Percentiles rank a stretch among this genome's conserved stretches.
Evolutionary conservation across 2,797 vertebrate genomes (phyloP).

Genomic region (Coracias cyanogaster): DNA sequence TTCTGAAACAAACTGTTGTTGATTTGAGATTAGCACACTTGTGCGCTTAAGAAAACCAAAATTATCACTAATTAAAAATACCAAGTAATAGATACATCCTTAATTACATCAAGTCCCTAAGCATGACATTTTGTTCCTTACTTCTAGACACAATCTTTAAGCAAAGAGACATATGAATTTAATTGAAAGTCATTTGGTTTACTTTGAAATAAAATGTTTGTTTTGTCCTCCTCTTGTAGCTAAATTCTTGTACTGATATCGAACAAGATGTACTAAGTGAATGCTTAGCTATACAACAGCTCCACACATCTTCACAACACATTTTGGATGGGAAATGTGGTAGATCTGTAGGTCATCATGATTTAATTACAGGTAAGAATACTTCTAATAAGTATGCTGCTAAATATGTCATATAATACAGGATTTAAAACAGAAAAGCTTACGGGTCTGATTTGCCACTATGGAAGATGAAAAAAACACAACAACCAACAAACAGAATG

Average conservation of each 20-base stretch:
- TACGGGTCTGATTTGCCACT: background rate
- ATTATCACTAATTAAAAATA: conserved; percentile 22
- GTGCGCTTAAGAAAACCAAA: background rate
- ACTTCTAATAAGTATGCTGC: background rate
- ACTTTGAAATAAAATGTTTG: conserved; percentile 55
- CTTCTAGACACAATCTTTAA: background rate
- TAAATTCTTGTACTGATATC: conserved; percentile 87
- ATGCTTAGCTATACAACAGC: conserved; percentile 90
- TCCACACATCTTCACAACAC: conserved; percentile 87
- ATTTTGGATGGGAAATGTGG: conserved; percentile 87
- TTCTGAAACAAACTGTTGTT: conserved; percentile 27
- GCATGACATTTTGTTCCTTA: conserved; percentile 34
- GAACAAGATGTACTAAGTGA: conserved; percentile 90
- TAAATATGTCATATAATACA: background rate
- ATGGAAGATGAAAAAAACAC: background rate
- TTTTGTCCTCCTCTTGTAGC: conserved; percentile 78
- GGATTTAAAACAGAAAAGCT: background rate
- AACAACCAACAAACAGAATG: background rate
- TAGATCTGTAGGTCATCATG: conserved; percentile 83
- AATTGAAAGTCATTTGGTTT: conserved; percentile 30
- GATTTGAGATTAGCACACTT: conserved; percentile 38
- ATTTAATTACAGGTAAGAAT: conserved; percentile 90
- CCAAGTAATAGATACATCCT: background rate
- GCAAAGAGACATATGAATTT: background rate
- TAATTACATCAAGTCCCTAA: conserved; percentile 10